Evolutionary conservation across 2,113 vertebrate genomes (phyloP), one percentile per base, ranked within the genome.

Genomic region (Brienomyrus brachyistius): DNA sequence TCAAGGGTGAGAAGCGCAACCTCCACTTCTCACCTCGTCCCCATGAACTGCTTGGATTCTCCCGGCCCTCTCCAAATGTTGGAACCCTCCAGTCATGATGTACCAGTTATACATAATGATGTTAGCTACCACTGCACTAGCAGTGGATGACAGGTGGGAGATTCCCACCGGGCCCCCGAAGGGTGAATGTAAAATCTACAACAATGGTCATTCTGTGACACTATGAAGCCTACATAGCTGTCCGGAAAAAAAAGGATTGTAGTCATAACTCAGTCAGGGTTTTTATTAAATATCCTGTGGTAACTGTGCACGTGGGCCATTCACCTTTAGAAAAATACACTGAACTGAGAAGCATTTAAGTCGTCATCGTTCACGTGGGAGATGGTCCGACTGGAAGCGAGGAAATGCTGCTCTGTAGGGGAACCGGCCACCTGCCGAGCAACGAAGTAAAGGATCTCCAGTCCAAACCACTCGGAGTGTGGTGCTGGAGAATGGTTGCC

Each of bases 401-500:
- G 13, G 47, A 86, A 86, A 80, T 31, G 2, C 48, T 31, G 1
- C 83, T 86, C 45, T 13, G 48, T n/a, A 51, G 83, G 8, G 23
- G 83, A 15, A 51, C 48, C 27, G 5, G 1, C 21, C 83, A 27
- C 21, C 83, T 50, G 23, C 48, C 1, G 5, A 31, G 47, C 48
- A 17, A 51, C 3, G 10, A 4, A 48, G 45, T 86, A n/a, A 27
- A 86, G 21, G 83, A 51, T 11, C 47, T 86, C n/a, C 45, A 51
- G 83, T 51, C 45, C 6, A 27, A 31, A 31, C 5, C 83, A 86
- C 47, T 48, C 83, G n/a, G 45, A 45, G 17, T 9, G 40, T 13
- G 13, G 23, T 86, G 83, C 83, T 86, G 83, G 45, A 51, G 47
- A 86, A 51, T 23, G 48, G 83, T 86, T 86, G 83, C 83, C 83